Conservation (phyloP, 2,113 vertebrate species). For the Taurulus bubalis region DNA sequence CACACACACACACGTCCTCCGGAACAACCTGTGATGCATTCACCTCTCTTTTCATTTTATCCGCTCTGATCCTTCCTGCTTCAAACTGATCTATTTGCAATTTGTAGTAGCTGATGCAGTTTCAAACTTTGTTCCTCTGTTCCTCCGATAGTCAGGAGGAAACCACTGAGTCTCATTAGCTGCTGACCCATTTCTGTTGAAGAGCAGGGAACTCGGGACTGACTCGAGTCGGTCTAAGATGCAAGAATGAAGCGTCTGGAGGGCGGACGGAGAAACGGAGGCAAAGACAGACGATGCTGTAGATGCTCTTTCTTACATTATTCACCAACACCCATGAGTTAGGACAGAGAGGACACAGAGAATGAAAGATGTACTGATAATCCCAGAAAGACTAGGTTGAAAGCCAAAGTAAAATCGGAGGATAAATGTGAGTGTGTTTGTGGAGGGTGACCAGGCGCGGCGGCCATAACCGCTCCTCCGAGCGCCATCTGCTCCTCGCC, state of each 20-base stretch:
- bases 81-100: constrained; percentile 1
- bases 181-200: constrained; percentile 31
- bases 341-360: neutral
- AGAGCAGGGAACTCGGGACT: constrained; percentile 19
- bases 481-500: constrained; percentile 74
- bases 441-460: constrained; percentile 45
- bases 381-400: neutral
- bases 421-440: neutral
- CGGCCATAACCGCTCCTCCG: constrained; percentile 58
- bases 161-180: constrained; percentile 19
- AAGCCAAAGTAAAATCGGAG: neutral
- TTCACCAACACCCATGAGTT: neutral
- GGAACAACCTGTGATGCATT: constrained; percentile 52
- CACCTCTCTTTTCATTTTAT: constrained; percentile 42
- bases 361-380: constrained; percentile 4
- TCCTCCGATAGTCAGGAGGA: constrained; percentile 7
- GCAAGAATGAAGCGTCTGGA: constrained; percentile 19
- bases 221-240: constrained; percentile 15
- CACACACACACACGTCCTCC: constrained; percentile 44
- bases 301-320: constrained; percentile 37
- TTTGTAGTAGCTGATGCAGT: neutral
- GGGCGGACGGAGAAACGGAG: neutral
- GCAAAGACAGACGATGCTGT: neutral
- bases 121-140: constrained; percentile 1
- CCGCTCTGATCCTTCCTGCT: constrained; percentile 12